A percentile compares a stretch with the other conserved stretches of the same genome.
phyloP scores from a whole-genome alignment of 2,888 invertebrate genomes.

The Phyllotreta striolata region DNA sequence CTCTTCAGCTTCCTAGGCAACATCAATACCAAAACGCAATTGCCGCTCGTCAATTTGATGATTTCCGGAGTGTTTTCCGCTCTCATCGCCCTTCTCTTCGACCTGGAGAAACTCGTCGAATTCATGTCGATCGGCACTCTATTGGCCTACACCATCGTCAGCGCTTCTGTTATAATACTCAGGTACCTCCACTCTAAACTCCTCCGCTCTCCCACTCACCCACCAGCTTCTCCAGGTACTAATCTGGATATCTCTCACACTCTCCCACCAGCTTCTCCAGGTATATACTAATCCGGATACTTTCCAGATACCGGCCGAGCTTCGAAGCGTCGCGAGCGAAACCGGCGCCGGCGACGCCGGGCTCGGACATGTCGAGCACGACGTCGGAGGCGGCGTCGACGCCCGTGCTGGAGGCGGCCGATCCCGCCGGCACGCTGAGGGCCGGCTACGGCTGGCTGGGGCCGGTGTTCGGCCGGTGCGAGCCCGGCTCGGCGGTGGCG shows the following conservation, averaged over 20 bases:
- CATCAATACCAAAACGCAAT: constrained; percentile 80
- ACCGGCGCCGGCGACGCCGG: constrained; percentile 51
- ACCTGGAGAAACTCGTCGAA: constrained; percentile 88
- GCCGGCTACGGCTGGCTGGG: constrained; percentile 78
- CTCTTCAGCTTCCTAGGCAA: constrained; percentile 82
- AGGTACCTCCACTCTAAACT: constrained; percentile 44
- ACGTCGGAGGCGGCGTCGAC: constrained; percentile 57
- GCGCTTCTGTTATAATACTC: constrained; percentile 87
- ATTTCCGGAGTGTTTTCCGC: constrained; percentile 81
- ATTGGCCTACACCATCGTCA: constrained; percentile 90
- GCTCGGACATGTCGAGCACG: constrained; percentile 57
- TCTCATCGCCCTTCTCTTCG: constrained; percentile 83
- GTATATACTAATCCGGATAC: too few relatives aligned
- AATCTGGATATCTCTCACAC: too few relatives aligned
- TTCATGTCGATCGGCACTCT: constrained; percentile 94
- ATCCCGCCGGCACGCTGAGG: constrained; percentile 79
- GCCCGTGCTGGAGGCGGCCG: constrained; percentile 56
- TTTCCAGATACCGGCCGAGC: constrained; percentile 50
- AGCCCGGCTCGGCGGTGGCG: constrained; percentile 79
- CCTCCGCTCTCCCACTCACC: too few relatives aligned
- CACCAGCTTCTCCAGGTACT: background rate
- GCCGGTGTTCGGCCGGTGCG: constrained; percentile 75
- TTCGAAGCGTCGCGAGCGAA: constrained; percentile 47
- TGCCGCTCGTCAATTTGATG: constrained; percentile 78
- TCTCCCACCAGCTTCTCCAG: background rate